Conservation (phyloP, 1,140 invertebrate species). For the Whitmania pigra region DNA sequence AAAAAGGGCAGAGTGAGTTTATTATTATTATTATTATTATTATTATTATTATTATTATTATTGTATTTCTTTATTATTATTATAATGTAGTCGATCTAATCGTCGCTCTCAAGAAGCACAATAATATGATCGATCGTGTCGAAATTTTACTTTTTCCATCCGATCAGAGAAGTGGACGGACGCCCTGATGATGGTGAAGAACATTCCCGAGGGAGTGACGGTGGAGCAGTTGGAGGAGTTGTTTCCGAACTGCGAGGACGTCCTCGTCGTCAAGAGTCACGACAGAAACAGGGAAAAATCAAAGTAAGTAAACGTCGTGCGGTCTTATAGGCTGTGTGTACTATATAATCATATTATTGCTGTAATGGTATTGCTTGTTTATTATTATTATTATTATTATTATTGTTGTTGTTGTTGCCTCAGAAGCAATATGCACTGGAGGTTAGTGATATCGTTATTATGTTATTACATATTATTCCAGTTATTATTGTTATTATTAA, state of each 20-base stretch:
- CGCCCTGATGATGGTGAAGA: conserved; percentile 10
- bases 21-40: background rate
- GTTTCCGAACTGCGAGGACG: background rate
- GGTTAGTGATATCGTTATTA: too few relatives aligned
- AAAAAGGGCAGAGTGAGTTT: conserved; percentile 14
- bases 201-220: conserved; percentile 1
- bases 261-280: background rate
- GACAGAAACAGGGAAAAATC: conserved; percentile 8
- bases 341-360: too few relatives aligned
- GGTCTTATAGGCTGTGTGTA: too few relatives aligned
- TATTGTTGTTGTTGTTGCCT: too few relatives aligned
- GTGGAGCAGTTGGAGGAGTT: conserved; percentile 14
- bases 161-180: conserved; percentile 11
- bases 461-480: too few relatives aligned
- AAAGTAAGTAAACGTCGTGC: background rate
- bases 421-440: too few relatives aligned
- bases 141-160: too few relatives aligned
- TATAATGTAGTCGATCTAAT: background rate
- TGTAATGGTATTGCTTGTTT: too few relatives aligned
- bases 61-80: too few relatives aligned
- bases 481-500: too few relatives aligned
- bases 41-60: too few relatives aligned
- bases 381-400: too few relatives aligned
- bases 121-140: background rate
- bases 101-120: background rate